phyloP scores from a whole-genome alignment of 1,140 invertebrate species.

The Drepana arcuata region DNA sequence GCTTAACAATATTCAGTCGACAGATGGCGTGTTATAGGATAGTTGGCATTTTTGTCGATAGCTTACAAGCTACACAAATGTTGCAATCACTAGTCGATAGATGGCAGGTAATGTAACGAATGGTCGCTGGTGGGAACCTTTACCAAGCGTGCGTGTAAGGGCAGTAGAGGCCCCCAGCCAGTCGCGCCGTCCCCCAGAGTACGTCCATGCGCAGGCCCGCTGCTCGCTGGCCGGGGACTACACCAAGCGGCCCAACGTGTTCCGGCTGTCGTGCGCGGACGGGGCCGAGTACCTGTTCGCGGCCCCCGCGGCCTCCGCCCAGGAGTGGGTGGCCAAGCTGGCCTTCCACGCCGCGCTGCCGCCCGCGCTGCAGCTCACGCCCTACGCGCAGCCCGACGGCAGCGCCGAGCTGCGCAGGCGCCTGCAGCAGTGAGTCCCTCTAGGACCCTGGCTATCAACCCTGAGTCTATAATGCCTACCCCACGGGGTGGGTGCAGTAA shows the following conservation, averaged over 20 bases:
- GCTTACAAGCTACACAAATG: no score
- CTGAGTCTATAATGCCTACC: no score
- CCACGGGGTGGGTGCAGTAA: no score
- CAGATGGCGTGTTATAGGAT: no score
- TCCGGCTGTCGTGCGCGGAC: conserved; percentile 89
- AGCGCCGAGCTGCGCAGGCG: conserved; percentile 37
- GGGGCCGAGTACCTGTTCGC: conserved; percentile 95
- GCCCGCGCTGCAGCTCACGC: conserved; percentile 89
- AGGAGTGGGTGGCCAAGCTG: conserved; percentile 95
- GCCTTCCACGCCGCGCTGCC: conserved; percentile 93
- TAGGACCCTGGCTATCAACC: no score
- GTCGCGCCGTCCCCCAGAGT: background rate
- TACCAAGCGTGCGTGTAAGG: no score
- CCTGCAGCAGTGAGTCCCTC: conserved; percentile 28
- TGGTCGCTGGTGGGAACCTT: no score
- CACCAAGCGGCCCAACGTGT: conserved; percentile 95
- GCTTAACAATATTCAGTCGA: no score
- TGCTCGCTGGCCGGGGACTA: conserved; percentile 93
- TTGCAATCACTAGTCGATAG: no score
- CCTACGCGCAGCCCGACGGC: conserved; percentile 75
- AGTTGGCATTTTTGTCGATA: no score
- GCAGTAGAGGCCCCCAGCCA: background rate
- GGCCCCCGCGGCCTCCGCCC: conserved; percentile 81
- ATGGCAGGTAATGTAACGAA: no score
- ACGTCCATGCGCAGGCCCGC: conserved; percentile 47